Conservation (phyloP, 2,797 vertebrate species). For the Crypturellus tataupa region DNA sequence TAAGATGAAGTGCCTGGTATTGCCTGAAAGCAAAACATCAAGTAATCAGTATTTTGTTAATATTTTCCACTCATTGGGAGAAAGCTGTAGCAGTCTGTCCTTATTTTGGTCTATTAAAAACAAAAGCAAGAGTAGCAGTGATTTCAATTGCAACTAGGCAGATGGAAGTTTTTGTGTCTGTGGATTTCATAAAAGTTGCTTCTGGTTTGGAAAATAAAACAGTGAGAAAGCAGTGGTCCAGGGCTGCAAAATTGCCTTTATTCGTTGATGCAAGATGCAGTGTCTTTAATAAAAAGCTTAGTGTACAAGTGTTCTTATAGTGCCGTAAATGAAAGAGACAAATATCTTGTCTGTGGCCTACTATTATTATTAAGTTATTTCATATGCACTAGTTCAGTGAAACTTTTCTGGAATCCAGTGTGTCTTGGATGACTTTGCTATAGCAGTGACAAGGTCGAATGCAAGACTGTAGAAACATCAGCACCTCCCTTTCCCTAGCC, state of each 20-base stretch:
- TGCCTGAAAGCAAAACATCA: not conserved
- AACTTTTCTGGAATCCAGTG: slow-evolving; percentile 53
- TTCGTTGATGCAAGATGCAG: not conserved
- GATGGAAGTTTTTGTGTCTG: not conserved
- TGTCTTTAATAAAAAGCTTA: not conserved
- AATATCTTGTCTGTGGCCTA: not conserved
- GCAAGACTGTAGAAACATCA: slow-evolving; percentile 30
- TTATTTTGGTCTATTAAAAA: not conserved
- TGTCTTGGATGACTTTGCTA: slow-evolving; percentile 64
- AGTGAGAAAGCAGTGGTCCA: not conserved
- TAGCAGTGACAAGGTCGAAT: slow-evolving; percentile 48
- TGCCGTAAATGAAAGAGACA: not conserved
- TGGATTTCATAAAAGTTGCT: not conserved
- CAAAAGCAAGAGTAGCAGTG: not conserved
- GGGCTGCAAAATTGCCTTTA: not conserved
- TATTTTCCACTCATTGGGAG: not conserved
- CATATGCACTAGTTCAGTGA: not conserved
- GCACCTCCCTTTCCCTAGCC: slow-evolving; percentile 30
- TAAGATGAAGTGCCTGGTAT: not conserved
- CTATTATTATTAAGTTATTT: not conserved
- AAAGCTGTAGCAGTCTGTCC: not conserved
- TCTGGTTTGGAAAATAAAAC: not conserved
- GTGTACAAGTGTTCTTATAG: not conserved
- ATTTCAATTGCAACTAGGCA: not conserved
- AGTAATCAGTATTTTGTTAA: slow-evolving; percentile 48